phyloP scores from a whole-genome alignment of 2,888 invertebrate genomes.

The Eucera pruinosa region DNA sequence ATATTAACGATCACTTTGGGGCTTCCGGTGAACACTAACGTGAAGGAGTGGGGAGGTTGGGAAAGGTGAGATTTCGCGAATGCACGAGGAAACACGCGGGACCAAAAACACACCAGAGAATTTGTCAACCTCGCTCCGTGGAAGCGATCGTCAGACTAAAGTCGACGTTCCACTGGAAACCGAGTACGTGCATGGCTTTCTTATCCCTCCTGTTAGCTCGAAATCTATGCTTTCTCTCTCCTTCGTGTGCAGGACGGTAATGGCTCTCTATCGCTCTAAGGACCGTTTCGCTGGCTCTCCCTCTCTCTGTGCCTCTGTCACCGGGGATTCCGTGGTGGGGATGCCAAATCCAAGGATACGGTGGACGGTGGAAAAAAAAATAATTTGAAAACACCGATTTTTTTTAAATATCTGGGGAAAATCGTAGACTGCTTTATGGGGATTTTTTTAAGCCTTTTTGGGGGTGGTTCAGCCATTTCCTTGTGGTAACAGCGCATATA shows the following conservation, averaged over 20 bases:
- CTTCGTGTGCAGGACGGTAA: neutral
- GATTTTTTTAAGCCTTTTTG: too few relatives aligned
- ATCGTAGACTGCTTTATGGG: too few relatives aligned
- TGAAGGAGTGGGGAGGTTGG: too few relatives aligned
- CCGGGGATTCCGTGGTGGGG: conserved; percentile 42
- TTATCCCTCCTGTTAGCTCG: conserved; percentile 79
- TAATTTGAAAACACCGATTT: conserved; percentile 6
- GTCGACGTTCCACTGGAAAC: conserved; percentile 77
- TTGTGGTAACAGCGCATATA: too few relatives aligned
- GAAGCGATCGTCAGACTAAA: conserved; percentile 83
- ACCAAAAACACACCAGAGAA: conserved; percentile 31
- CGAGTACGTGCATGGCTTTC: conserved; percentile 80
- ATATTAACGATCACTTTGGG: too few relatives aligned
- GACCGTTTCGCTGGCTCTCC: conserved; percentile 22
- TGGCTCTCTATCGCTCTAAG: conserved; percentile 15
- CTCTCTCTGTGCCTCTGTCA: conserved; percentile 36
- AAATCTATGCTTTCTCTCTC: conserved; percentile 62
- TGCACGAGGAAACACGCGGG: conserved; percentile 3
- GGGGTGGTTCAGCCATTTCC: too few relatives aligned
- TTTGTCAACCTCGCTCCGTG: conserved; percentile 73
- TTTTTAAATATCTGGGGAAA: neutral
- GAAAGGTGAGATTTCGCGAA: neutral
- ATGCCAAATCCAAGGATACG: conserved; percentile 56
- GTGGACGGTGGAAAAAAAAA: conserved; percentile 15
- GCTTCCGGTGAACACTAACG: neutral